phyloP scores from a whole-genome alignment of 2,888 invertebrate species.

The Seira sanloemensis region DNA sequence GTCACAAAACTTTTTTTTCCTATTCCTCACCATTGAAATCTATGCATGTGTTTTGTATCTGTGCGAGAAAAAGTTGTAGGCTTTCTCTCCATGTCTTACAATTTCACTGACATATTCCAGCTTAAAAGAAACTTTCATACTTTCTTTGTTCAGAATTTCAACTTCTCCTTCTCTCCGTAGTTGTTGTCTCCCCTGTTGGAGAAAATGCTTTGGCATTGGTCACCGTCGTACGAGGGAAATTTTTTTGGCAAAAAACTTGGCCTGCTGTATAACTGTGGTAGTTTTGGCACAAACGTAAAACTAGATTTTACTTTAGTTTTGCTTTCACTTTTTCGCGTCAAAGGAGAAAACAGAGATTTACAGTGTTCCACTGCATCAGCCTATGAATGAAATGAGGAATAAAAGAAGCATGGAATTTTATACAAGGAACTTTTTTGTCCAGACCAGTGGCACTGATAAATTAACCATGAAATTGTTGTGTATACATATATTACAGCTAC shows the following conservation, averaged over 20 bases:
- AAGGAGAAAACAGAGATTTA: conserved; percentile 9
- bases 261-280: not conserved
- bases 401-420: conserved; percentile 3
- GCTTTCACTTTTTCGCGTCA: not conserved
- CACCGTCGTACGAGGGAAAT: not conserved
- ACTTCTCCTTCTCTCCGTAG: not conserved
- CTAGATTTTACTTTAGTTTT: not conserved
- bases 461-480: conserved; percentile 21
- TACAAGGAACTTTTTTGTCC: conserved; percentile 35
- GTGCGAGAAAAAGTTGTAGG: not conserved
- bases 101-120: not conserved
- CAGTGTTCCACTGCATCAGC: not conserved
- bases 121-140: not conserved
- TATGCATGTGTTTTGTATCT: not conserved
- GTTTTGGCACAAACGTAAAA: not conserved
- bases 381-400: not conserved
- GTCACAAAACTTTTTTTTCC: not conserved
- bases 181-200: not conserved
- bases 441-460: conserved; percentile 28
- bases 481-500: not conserved
- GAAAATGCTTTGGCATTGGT: not conserved
- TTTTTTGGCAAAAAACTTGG: not conserved
- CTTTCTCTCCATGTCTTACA: not conserved
- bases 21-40: too few relatives aligned
- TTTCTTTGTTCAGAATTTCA: not conserved